phyloP scores from a whole-genome alignment of 2,113 vertebrate species.

The Poecilia latipinna region DNA sequence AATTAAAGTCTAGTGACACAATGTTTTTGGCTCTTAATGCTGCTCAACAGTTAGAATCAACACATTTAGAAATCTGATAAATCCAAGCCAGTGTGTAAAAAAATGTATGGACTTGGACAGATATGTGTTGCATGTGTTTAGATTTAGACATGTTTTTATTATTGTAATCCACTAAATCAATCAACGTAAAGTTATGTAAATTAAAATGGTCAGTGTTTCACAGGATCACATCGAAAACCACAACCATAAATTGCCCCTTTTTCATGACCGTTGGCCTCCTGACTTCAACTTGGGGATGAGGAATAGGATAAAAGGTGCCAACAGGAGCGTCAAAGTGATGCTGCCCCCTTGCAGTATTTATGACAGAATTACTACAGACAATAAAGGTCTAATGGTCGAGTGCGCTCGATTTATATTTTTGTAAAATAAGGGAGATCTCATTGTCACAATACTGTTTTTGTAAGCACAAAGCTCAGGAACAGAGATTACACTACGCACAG shows the following conservation, averaged over 20 bases:
- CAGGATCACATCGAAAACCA: constrained; percentile 25
- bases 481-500: constrained; percentile 26
- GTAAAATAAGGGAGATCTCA: constrained; percentile 4
- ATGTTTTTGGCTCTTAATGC: neutral
- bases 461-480: constrained; percentile 3
- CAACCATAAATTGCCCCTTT: constrained; percentile 49
- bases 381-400: constrained; percentile 12
- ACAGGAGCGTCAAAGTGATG: constrained; percentile 57
- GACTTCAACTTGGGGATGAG: constrained; percentile 59
- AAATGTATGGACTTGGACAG: neutral
- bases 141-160: neutral
- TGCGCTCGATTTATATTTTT: neutral
- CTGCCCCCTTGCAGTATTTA: constrained; percentile 54
- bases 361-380: constrained; percentile 39
- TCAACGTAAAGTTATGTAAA: constrained; percentile 19
- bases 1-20: neutral
- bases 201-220: constrained; percentile 7
- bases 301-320: constrained; percentile 54
- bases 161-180: neutral
- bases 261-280: constrained; percentile 48
- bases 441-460: constrained; percentile 4
- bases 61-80: neutral
- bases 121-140: neutral
- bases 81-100: neutral
- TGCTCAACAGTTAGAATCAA: too few species aligned